These are phyloP conservation scores for Raja brachyura DNA, from an alignment of 2,113 vertebrate species.

Conservation along the genomic window DNA sequence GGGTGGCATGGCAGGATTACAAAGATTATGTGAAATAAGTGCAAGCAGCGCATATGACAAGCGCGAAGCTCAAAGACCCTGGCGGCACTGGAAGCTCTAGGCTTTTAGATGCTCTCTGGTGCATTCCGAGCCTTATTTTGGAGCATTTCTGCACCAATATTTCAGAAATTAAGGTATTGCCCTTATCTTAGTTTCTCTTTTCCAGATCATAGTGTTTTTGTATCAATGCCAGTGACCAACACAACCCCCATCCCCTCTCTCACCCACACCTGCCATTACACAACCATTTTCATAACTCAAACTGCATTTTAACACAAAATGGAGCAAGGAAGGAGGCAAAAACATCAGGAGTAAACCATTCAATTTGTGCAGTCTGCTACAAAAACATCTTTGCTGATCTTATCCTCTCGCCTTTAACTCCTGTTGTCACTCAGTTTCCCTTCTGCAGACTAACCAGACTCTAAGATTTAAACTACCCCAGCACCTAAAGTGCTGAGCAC, in stretches of 20 bases:
- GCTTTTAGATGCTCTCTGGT: too few relatives aligned
- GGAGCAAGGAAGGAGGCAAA: background rate
- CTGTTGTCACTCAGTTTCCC: background rate
- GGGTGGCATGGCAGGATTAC: too few relatives aligned
- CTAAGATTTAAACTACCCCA: background rate
- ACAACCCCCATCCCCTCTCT: background rate
- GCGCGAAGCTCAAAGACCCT: too few relatives aligned
- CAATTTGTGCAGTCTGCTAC: background rate
- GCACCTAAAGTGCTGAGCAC: background rate
- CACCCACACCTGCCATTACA: too few relatives aligned
- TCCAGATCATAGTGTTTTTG: background rate
- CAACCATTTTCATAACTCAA: background rate
- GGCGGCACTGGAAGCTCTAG: too few relatives aligned
- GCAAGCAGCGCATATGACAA: too few relatives aligned
- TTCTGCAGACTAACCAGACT: background rate
- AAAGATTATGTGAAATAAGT: too few relatives aligned
- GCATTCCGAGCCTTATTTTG: too few relatives aligned
- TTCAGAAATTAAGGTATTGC: too few relatives aligned
- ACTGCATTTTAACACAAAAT: background rate
- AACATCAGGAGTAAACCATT: background rate
- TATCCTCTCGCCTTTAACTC: background rate
- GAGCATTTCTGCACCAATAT: too few relatives aligned
- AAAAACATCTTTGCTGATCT: background rate
- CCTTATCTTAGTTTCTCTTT: background rate
- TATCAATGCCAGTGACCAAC: background rate